Conservation (phyloP, 53 echinoderm and acorn worm species). For the Stichopus horrens region DNA sequence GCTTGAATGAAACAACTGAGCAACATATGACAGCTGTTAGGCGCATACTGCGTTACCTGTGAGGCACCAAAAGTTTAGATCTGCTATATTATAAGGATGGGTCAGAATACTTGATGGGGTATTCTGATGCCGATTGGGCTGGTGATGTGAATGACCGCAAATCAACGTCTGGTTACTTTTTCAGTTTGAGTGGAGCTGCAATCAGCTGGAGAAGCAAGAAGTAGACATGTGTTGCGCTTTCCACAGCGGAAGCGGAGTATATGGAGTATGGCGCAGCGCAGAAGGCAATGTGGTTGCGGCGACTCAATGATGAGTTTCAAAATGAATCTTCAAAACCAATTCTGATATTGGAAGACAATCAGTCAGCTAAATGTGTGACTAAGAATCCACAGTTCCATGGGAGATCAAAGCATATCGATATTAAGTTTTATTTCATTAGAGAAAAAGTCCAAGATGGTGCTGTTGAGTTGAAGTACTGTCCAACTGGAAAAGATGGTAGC, state of each 20-base stretch:
- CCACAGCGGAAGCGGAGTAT: slow-evolving; percentile 11
- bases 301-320: neutral
- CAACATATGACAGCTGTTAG: neutral
- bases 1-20: neutral
- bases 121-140: slow-evolving; percentile 13
- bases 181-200: neutral
- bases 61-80: neutral
- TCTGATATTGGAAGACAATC: slow-evolving; percentile 6
- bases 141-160: slow-evolving; percentile 15
- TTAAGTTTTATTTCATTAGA: too few relatives aligned
- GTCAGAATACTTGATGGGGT: neutral
- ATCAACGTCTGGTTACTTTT: neutral
- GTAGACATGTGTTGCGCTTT: neutral
- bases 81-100: neutral
- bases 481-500: slow-evolving; percentile 22
- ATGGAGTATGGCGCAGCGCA: neutral
- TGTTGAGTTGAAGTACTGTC: neutral
- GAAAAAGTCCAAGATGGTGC: neutral
- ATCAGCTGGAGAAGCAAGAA: slow-evolving; percentile 14
- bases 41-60: slow-evolving; percentile 7
- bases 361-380: neutral
- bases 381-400: slow-evolving; percentile 10
- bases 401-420: too few relatives aligned
- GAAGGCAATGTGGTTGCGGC: slow-evolving; percentile 5
- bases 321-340: slow-evolving; percentile 13